A percentile compares a stretch with the other conserved stretches of the same genome.
phyloP scores from a whole-genome alignment of 2,888 invertebrate species.

The Amiota mariae region DNA sequence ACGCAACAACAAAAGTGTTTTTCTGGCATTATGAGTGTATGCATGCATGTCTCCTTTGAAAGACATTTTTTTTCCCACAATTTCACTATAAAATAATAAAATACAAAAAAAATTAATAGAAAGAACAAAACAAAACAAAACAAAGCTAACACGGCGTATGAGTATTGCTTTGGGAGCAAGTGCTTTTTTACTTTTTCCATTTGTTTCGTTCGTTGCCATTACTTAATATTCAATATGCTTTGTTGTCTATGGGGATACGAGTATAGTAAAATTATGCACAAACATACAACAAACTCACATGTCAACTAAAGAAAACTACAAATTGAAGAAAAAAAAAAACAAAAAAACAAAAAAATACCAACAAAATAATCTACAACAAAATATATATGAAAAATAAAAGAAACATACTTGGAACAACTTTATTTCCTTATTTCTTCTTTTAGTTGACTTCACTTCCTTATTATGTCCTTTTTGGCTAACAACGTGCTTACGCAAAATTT shows the following conservation, averaged over 20 bases:
- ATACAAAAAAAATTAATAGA: no score
- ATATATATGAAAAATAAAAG: no score
- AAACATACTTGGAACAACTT: not conserved
- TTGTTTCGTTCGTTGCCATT: slow-evolving; percentile 43
- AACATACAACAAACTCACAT: slow-evolving; percentile 45
- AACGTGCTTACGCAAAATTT: slow-evolving; percentile 7
- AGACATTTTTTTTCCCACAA: no score
- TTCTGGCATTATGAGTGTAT: no score
- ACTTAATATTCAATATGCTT: slow-evolving; percentile 67
- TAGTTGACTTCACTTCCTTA: not conserved
- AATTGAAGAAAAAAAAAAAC: not conserved
- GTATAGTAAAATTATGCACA: slow-evolving; percentile 68
- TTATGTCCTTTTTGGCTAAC: no score
- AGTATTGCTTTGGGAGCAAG: not conserved
- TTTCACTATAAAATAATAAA: no score
- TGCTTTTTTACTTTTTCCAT: not conserved
- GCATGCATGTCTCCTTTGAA: no score
- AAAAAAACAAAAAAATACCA: not conserved
- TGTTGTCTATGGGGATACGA: slow-evolving; percentile 58
- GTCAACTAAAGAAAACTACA: slow-evolving; percentile 22
- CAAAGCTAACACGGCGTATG: not conserved
- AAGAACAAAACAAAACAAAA: not conserved
- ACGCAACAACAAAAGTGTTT: no score
- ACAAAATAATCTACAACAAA: no score
- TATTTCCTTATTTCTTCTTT: not conserved